A percentile compares a stretch with the other conserved stretches of the same genome.
Evolutionary conservation across 1,140 invertebrate species (phyloP).

Genomic region (Chionoecetes opilio): DNA sequence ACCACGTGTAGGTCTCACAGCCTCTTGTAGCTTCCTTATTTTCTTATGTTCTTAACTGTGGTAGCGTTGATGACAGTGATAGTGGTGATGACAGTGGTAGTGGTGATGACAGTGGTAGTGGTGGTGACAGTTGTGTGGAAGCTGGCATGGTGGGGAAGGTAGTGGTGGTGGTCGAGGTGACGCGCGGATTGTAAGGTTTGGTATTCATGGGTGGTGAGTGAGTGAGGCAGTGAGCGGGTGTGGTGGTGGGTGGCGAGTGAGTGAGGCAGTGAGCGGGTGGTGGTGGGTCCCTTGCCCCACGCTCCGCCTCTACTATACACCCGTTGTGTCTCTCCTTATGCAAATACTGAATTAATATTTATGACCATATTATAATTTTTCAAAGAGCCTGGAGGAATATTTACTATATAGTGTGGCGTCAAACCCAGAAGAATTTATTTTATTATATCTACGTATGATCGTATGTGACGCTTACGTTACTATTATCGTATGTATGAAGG

Average conservation of each 20-base stretch:
- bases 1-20: too few species aligned
- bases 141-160: neutral
- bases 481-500: neutral
- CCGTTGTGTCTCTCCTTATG: neutral
- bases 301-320: neutral
- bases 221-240: neutral
- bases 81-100: too few species aligned
- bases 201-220: conserved; percentile 12
- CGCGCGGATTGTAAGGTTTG: neutral
- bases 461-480: neutral
- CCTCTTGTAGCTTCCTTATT: too few species aligned
- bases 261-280: neutral
- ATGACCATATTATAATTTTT: conserved; percentile 31
- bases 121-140: neutral
- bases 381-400: conserved; percentile 6
- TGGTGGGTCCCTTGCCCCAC: neutral
- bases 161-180: neutral
- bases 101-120: neutral
- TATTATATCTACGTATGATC: neutral
- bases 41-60: too few species aligned
- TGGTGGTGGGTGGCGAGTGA: neutral
- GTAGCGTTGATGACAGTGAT: too few species aligned
- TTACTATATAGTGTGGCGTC: neutral
- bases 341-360: conserved; percentile 32
- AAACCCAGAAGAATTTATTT: neutral